Conservation (phyloP, 2,888 invertebrate species). For the Hymenopus coronatus region DNA sequence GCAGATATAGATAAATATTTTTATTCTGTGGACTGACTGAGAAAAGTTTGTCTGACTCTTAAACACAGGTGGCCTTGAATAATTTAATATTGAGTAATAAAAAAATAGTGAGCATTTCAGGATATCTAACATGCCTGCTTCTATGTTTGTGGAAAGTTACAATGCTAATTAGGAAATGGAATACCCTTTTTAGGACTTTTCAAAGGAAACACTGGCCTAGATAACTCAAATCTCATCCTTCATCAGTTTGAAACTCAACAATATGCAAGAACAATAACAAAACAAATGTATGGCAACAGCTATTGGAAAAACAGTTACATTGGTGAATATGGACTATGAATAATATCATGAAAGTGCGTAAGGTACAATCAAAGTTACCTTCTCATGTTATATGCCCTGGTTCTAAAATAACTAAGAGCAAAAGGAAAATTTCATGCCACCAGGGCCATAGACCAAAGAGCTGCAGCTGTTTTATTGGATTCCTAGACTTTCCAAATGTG, state of each 20-base stretch:
- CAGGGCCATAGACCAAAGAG: not conserved
- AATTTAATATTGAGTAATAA: not conserved
- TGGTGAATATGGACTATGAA: not conserved
- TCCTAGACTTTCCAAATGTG: conserved; percentile 62
- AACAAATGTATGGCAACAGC: not conserved
- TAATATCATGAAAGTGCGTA: not conserved
- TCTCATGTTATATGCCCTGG: not conserved
- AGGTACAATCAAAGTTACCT: not conserved
- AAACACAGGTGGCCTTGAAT: not conserved
- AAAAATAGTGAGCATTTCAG: too few species aligned
- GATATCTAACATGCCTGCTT: not conserved
- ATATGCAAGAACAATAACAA: not conserved
- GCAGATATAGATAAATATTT: too few species aligned
- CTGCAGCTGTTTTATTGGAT: conserved; percentile 43
- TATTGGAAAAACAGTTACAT: not conserved
- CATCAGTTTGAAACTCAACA: not conserved
- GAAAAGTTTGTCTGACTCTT: too few species aligned
- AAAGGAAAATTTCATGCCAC: not conserved
- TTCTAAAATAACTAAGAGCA: not conserved
- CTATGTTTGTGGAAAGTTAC: not conserved
- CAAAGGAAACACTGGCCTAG: not conserved
- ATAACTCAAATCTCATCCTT: not conserved
- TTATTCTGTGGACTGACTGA: too few species aligned
- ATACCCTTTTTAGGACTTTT: not conserved
- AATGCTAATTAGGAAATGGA: not conserved